Base-by-base conservation (phyloP, 2,797 vertebrate species). In the Pipistrellus pipistrellus region DNA sequence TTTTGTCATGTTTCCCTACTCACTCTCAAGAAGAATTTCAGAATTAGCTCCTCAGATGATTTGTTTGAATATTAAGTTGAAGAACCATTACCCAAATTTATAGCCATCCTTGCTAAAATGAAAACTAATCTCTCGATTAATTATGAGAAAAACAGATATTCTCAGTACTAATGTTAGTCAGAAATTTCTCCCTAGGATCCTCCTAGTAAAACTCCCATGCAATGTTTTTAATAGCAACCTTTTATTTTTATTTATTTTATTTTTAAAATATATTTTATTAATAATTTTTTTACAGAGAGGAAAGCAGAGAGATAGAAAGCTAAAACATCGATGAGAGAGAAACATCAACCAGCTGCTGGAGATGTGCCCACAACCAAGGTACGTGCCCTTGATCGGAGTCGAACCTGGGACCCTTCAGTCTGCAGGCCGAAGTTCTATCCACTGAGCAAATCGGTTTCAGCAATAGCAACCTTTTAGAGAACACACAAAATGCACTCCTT, bases 181-280 rank as follows among this genome's bases (percentile, higher is more conserved):
- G 59, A 95, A 88, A 95, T 85, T 62, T 95, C 71, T 91, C n/a
- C 27, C 14, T 13, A 20, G 38, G 17, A 21, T 68, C 8, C 32
- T 83, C 6, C 84, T 69, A 71, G n/a, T 13, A 84, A 90, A 90
- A 87, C 27, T 80, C 4, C 4, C 10, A 3, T 27, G 48, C 48
- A 27, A 20, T 51, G 10, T 64, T 93, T 88, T 86, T 30, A 35
- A 15, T 91, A 62, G 44, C 53, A 44, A 35, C 18, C 46, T 91
- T 92, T 96, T 41, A 55, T 44, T 44, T 44, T 44, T 44, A 44
- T 44, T 9, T 44, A 44, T 44, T 11, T 44, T 44, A 44, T 44
- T 44, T 44, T 44, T 44, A 4, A 44, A 44, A 44, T 44, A 44
- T 44, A 44, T 44, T 11, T 44, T 44, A 44, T 44, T 44, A 44